Percentiles rank a stretch among this genome's conserved stretches.
phyloP scores from a whole-genome alignment of 2,888 invertebrate species.

The Cenopis cana region DNA sequence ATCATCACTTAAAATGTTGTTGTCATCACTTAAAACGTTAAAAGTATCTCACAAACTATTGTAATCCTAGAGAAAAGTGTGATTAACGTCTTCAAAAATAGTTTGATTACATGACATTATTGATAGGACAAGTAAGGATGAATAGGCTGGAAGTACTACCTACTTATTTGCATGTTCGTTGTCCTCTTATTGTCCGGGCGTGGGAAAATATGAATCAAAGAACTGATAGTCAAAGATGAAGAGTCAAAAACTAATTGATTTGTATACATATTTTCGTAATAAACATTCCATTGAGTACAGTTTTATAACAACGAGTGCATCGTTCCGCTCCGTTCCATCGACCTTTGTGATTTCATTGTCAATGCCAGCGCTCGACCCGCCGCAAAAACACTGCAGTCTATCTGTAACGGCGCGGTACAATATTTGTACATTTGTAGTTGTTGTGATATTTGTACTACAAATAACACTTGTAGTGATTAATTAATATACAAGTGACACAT shows the following conservation, averaged over 20 bases:
- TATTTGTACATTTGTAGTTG: too few species aligned
- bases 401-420: background rate
- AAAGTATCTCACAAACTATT: too few species aligned
- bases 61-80: too few species aligned
- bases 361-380: constrained; percentile 33
- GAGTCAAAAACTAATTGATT: background rate
- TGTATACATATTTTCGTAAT: background rate
- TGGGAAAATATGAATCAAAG: too few species aligned
- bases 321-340: constrained; percentile 32
- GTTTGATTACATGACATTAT: too few species aligned
- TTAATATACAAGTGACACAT: constrained; percentile 1
- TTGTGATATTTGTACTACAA: too few species aligned
- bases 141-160: background rate
- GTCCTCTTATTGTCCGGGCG: background rate
- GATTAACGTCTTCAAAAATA: too few species aligned
- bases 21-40: too few species aligned
- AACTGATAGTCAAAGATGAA: background rate
- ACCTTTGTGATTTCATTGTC: constrained; percentile 43
- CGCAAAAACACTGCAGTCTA: constrained; percentile 13
- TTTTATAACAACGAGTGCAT: constrained; percentile 27
- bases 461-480: background rate
- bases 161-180: background rate
- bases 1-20: too few species aligned
- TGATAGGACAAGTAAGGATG: too few species aligned
- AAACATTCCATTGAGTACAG: constrained; percentile 4